A percentile compares a stretch with the other conserved stretches of the same genome.
phyloP scores from a whole-genome alignment of 64 coral and sea anemone species.

The Montipora foliosa region DNA sequence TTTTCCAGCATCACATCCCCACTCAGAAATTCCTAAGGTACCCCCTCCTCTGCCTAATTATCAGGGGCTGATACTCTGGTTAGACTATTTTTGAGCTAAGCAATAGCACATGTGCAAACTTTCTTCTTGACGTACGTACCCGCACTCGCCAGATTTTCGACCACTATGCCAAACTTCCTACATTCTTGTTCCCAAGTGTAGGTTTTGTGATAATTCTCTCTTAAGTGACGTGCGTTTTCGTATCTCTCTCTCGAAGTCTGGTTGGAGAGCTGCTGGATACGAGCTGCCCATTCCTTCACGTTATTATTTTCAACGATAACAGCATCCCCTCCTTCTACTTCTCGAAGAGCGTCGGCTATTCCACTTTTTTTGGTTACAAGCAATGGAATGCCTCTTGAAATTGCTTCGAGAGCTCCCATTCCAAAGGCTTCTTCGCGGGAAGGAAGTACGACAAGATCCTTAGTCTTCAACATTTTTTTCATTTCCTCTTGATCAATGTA shows the following conservation, averaged over 20 bases:
- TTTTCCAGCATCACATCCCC: too few relatives aligned
- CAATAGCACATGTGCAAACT: too few relatives aligned
- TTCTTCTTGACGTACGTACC: neutral
- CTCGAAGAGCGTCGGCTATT: neutral
- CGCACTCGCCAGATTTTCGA: neutral
- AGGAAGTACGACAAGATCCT: conserved; percentile 24
- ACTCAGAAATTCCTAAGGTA: too few relatives aligned
- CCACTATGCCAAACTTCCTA: neutral
- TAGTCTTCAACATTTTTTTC: neutral
- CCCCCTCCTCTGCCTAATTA: too few relatives aligned
- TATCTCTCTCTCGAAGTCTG: neutral
- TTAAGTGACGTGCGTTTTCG: neutral
- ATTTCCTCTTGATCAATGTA: conserved; percentile 29
- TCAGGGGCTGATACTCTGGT: too few relatives aligned
- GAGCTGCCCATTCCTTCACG: neutral
- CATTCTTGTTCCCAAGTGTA: neutral
- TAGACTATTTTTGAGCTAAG: too few relatives aligned
- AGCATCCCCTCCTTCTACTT: neutral
- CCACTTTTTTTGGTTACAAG: conserved; percentile 5
- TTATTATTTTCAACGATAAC: conserved; percentile 4
- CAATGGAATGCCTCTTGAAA: conserved; percentile 4
- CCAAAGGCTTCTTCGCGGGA: conserved; percentile 48
- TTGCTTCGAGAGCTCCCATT: conserved; percentile 38
- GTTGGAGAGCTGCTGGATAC: neutral
- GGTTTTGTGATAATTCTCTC: neutral